Evolutionary conservation across 2,888 invertebrate species (phyloP).

Genomic region (Zonitis immaculata): DNA sequence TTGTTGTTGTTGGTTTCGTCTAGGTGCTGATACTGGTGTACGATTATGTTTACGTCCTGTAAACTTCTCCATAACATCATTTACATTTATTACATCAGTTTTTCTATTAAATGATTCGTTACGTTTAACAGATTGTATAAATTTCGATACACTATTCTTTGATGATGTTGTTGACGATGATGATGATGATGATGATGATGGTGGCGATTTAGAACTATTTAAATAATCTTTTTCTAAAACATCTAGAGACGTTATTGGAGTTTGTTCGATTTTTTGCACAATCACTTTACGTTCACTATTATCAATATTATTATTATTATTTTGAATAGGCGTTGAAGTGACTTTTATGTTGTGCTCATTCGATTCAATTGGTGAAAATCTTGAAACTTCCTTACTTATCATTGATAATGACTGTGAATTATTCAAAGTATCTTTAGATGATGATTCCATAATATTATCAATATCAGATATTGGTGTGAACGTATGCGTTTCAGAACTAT

Average conservation of each 20-base stretch:
- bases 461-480: slow-evolving; percentile 4
- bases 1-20: slow-evolving; percentile 3
- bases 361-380: slow-evolving; percentile 2
- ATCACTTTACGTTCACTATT: not conserved
- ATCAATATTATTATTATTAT: not conserved
- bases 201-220: not conserved
- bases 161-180: not conserved
- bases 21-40: slow-evolving; percentile 8
- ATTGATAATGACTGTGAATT: too few relatives aligned
- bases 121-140: not conserved
- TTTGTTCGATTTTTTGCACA: not conserved
- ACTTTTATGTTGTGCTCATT: not conserved
- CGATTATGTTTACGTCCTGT: slow-evolving; percentile 3
- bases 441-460: slow-evolving; percentile 12
- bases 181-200: not conserved
- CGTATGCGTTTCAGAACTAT: slow-evolving; percentile 2
- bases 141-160: slow-evolving; percentile 6
- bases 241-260: not conserved
- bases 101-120: not conserved
- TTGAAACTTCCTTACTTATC: too few relatives aligned
- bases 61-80: slow-evolving; percentile 4
- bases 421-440: slow-evolving; percentile 1
- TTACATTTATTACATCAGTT: not conserved
- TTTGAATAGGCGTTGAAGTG: not conserved
- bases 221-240: not conserved